Conservation (phyloP, 2,113 vertebrate species). For the Myotis yumanensis region DNA sequence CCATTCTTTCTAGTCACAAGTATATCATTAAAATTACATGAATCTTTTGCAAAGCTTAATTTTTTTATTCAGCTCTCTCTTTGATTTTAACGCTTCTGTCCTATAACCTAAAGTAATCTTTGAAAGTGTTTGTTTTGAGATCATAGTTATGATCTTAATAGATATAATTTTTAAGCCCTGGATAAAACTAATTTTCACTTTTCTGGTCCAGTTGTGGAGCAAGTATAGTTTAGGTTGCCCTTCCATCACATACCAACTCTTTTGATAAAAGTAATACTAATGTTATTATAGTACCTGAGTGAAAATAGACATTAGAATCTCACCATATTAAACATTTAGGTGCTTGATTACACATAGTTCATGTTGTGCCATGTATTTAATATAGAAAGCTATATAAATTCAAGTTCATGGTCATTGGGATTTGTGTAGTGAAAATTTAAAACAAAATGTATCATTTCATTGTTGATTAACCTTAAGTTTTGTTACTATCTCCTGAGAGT, state of each 20-base stretch:
- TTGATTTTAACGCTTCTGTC: constrained; percentile 8
- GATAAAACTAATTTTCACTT: constrained; percentile 42
- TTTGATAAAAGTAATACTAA: background rate
- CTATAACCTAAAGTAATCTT: constrained; percentile 35
- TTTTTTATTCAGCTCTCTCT: background rate
- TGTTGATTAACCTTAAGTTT: constrained; percentile 7
- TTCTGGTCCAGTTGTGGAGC: constrained; percentile 1
- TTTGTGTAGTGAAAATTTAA: constrained; percentile 14
- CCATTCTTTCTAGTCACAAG: background rate
- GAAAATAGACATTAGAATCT: constrained; percentile 9
- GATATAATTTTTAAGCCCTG: background rate
- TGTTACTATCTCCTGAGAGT: background rate
- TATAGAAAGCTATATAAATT: background rate
- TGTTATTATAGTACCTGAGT: background rate
- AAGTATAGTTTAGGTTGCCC: background rate
- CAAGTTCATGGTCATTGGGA: background rate
- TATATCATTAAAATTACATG: background rate
- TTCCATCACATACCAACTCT: background rate
- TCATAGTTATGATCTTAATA: constrained; percentile 16
- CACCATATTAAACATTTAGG: constrained; percentile 3
- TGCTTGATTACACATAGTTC: background rate
- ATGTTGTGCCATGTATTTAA: background rate
- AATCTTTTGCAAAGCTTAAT: constrained; percentile 25
- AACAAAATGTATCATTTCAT: background rate
- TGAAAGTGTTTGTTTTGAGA: constrained; percentile 24